Base-by-base conservation (phyloP, 2,888 invertebrate genomes). In the Rotaria magnacalcarata region DNA sequence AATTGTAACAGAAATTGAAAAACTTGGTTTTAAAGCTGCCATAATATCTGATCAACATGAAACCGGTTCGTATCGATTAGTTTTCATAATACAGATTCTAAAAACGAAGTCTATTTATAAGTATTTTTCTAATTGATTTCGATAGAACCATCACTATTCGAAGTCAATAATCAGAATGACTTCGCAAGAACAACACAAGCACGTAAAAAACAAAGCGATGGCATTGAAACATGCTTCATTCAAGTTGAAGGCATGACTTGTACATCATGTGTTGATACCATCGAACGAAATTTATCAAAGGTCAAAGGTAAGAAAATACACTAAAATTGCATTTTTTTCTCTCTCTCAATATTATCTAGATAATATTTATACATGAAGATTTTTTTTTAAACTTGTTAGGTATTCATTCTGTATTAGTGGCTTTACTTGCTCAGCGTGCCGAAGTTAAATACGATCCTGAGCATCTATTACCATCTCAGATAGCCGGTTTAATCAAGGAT, bases 361-460 rank as follows among this genome's bases (percentile, higher is more conserved):
- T 47, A 47, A 47, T 47, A 11, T 47, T 47, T 47, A 11, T 47
- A 47, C 4, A 47, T 47, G 47, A 47, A 11, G 47, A 10, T 47
- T 4, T 47, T 47, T 11, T 52, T 52, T 16, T 50, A 11, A 8
- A 52, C 14, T 52, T 52, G 8, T 14, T 75, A 75, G 95, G 97
- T 50, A 94, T 98, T 41, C 93, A 95, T 85, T 94, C 94, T 88
- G 94, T 98, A 86, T 92, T 96, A 85, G 96, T 99, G 67, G 96
- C 96, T 0, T 92, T 99, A 84, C 93, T 99, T 90, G 96, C 97
- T 0, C 96, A 96, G 43, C 96, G 97, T 89, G 98, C 97, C 0
- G 98, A 99, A 91, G 94, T 99, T 0, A 94, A 94, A 87, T 99
- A 95, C 91, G 95, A 96, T 90, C 93, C 95, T 0, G 92, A 93